Evolutionary conservation across 2,113 vertebrate genomes (phyloP), one percentile per base, ranked within the genome.

Genomic region (Passerina amoena): DNA sequence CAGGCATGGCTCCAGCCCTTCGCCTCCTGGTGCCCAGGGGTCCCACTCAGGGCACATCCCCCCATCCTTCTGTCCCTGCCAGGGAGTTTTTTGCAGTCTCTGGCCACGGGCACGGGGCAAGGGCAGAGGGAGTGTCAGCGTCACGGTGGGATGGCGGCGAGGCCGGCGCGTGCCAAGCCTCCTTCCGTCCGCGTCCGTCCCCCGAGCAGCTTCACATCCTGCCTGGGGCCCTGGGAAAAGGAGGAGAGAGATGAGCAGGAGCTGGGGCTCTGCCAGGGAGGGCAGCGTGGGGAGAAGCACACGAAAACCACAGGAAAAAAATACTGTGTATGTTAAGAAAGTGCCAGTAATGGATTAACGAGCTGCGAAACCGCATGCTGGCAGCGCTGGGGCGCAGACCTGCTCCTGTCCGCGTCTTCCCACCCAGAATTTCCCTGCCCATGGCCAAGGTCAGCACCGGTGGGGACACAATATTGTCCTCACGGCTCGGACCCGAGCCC

Each of bases 291-390:
- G 54, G 50, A 45, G 57, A 50, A 82, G 31, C 30, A 42, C 88
- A 71, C 14, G 13, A 42, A 95, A 96, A 90, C 94, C 95, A 38
- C 95, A 94, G 66, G 94, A 88, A 54, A 85, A 85, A 84, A 94
- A 53, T 10, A 28, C 23, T 82, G 5, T 37, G 44, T 79, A 38
- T 82, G 88, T 90, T 70, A 82, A 88, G 70, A 85, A 90, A 92
- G 86, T 10, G 51, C 51, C 37, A 40, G 86, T 82, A 92, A 96
- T 82, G 88, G 79, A 94, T 96, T 93, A 94, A 96, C 33, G 75
- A 75, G 96, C 92, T 94, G 94, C 37, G 11, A 96, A 96, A 96
- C 94, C 94, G 2, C 90, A 57, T 3, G 81, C 73, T 95, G 93
- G 95, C 92, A 88, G 93, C 17, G 2, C 35, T 1, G 40, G 31